phyloP scores from a whole-genome alignment of 2,888 invertebrate species.

The Drosophila affinis region DNA sequence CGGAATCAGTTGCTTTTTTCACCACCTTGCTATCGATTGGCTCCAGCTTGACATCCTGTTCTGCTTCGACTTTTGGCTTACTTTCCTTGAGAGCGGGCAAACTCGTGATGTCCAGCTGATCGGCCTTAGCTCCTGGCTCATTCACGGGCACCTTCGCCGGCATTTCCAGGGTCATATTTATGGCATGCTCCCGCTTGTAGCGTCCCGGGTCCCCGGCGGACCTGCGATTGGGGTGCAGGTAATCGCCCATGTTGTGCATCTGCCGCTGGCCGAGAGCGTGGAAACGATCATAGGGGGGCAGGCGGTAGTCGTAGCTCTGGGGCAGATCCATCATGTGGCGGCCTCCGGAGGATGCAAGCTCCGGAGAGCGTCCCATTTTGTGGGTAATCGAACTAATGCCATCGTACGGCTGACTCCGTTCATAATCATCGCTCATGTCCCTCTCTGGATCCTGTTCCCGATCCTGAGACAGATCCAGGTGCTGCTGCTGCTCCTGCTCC shows the following conservation, averaged over 20 bases:
- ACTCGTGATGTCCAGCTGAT: too few relatives aligned
- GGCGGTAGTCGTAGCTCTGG: conserved; percentile 52
- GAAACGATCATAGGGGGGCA: conserved; percentile 46
- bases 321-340: conserved; percentile 31
- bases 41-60: neutral
- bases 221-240: conserved; percentile 35
- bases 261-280: conserved; percentile 32
- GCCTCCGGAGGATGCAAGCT: neutral
- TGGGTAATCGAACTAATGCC: neutral
- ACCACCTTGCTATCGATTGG: neutral
- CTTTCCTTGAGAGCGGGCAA: too few relatives aligned
- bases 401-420: neutral
- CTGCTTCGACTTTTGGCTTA: neutral
- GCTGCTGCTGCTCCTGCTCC: conserved; percentile 16
- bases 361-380: neutral
- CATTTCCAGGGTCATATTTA: neutral
- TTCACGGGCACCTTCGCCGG: neutral
- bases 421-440: conserved; percentile 1
- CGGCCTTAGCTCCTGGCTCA: neutral
- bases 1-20: neutral
- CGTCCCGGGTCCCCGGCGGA: conserved; percentile 20
- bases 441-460: neutral
- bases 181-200: conserved; percentile 44
- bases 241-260: conserved; percentile 42
- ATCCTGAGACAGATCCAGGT: neutral